Percentiles rank a stretch among this genome's conserved stretches.
These are phyloP conservation scores for Rostratula benghalensis DNA, from an alignment of 2,113 vertebrate species.

Conservation along the genomic window DNA sequence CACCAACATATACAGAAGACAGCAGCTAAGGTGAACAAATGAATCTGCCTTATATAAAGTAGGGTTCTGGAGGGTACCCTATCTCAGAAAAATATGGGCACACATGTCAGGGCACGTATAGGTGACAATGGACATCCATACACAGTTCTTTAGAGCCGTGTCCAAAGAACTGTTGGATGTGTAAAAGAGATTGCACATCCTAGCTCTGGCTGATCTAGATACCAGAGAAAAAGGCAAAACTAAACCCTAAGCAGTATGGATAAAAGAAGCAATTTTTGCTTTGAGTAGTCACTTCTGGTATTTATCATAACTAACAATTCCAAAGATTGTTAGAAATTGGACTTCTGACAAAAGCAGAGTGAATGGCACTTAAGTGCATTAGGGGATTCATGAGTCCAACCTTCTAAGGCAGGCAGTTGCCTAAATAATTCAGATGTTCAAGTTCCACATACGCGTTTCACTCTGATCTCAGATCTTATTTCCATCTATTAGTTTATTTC, in stretches of 20 bases:
- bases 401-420: background rate
- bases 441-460: background rate
- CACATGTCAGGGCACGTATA: rapidly evolving
- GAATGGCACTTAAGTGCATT: background rate
- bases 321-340: background rate
- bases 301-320: background rate
- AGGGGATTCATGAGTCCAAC: background rate
- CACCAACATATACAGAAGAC: background rate
- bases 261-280: background rate
- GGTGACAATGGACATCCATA: background rate
- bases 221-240: background rate
- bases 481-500: background rate
- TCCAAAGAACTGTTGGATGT: background rate
- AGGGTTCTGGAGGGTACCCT: background rate
- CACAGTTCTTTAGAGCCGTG: background rate
- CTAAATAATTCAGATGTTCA: constrained; percentile 6
- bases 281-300: background rate
- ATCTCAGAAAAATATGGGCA: background rate
- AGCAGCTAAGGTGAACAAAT: background rate
- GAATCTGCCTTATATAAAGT: background rate
- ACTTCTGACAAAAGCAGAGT: background rate
- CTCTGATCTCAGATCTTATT: constrained; percentile 15
- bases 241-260: background rate
- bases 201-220: background rate
- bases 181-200: background rate